A percentile compares a stretch with the other conserved stretches of the same genome.
Evolutionary conservation across 2,888 invertebrate species (phyloP).

Genomic region (Spodoptera littoralis): DNA sequence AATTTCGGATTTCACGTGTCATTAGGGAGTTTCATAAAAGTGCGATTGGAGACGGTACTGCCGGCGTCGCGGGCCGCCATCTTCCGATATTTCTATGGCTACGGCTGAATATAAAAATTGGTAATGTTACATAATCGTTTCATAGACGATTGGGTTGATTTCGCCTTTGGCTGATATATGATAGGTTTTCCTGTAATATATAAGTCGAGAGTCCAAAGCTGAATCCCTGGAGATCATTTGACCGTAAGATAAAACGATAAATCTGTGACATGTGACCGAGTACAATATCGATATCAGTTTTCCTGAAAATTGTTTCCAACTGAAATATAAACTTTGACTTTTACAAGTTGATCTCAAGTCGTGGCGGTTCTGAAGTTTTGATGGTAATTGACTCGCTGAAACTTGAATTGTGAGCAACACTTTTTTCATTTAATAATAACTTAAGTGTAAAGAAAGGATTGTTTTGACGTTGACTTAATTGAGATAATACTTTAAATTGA

Average conservation of each 20-base stretch:
- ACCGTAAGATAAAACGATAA: slow-evolving; percentile 48
- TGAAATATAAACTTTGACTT: slow-evolving; percentile 30
- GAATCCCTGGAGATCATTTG: slow-evolving; percentile 43
- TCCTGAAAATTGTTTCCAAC: slow-evolving; percentile 34
- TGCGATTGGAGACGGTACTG: slow-evolving; percentile 53
- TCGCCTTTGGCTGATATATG: slow-evolving; percentile 39
- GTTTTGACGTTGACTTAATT: too few relatives aligned
- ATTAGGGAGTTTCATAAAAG: slow-evolving; percentile 65
- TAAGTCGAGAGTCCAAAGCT: slow-evolving; percentile 28
- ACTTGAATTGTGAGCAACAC: background rate
- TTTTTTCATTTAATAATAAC: too few relatives aligned
- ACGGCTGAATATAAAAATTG: slow-evolving; percentile 49
- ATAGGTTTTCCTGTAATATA: slow-evolving; percentile 35
- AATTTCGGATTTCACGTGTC: slow-evolving; percentile 68
- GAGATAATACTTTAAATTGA: too few relatives aligned
- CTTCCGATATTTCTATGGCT: slow-evolving; percentile 13
- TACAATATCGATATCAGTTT: slow-evolving; percentile 28
- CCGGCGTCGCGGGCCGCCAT: slow-evolving; percentile 15
- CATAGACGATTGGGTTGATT: slow-evolving; percentile 47
- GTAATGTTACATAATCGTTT: slow-evolving; percentile 50
- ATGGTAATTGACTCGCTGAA: slow-evolving; percentile 23
- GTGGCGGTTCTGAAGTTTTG: slow-evolving; percentile 30
- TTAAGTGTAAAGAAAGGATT: too few relatives aligned
- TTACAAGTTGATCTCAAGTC: slow-evolving; percentile 26
- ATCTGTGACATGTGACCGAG: slow-evolving; percentile 35